phyloP scores from a whole-genome alignment of 2,888 invertebrate genomes.

The Pelosia muscerda region DNA sequence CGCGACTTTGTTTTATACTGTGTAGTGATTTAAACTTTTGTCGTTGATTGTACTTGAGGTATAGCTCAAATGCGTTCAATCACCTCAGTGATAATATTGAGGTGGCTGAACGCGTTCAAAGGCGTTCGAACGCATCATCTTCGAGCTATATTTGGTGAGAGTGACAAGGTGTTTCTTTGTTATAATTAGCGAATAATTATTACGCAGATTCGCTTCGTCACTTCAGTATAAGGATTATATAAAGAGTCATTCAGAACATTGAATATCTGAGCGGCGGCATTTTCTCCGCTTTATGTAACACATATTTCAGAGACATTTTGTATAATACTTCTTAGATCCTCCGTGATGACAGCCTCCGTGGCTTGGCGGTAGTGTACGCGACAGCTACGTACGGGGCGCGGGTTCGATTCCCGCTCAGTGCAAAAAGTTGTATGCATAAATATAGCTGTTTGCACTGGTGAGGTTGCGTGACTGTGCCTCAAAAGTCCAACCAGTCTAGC shows the following conservation, averaged over 20 bases:
- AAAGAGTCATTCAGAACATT: neutral
- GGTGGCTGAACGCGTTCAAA: conserved; percentile 4
- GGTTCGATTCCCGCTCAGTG: too few relatives aligned
- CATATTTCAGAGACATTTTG: too few relatives aligned
- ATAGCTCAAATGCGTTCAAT: neutral
- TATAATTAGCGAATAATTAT: neutral
- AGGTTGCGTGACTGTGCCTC: too few relatives aligned
- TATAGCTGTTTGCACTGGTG: too few relatives aligned
- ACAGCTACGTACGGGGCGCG: too few relatives aligned
- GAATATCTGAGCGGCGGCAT: neutral
- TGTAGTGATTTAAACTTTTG: too few relatives aligned
- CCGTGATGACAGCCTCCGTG: too few relatives aligned
- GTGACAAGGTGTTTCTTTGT: conserved; percentile 1
- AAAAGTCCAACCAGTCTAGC: too few relatives aligned
- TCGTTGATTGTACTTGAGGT: neutral
- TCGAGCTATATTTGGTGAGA: neutral
- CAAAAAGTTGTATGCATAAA: too few relatives aligned
- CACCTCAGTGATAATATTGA: neutral
- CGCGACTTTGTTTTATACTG: too few relatives aligned
- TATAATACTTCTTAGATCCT: too few relatives aligned
- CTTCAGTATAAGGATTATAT: neutral
- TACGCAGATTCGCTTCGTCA: neutral
- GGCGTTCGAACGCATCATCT: neutral
- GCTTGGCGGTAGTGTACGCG: too few relatives aligned
- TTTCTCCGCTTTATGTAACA: neutral